These are phyloP conservation scores for Mamestra brassicae DNA, from an alignment of 2,888 invertebrate species.

Conservation along the genomic window DNA sequence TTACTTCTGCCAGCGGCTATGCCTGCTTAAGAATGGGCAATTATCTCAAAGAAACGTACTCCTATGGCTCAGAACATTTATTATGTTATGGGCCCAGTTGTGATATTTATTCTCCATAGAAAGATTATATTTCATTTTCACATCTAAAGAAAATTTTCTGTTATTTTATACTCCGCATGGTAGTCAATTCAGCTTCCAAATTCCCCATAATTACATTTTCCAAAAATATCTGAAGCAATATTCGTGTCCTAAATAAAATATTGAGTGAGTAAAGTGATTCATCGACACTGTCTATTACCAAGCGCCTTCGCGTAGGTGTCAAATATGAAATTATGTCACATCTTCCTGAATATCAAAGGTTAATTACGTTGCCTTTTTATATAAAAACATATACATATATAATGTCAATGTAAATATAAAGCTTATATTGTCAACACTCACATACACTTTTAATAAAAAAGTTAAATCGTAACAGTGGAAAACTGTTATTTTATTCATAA, in stretches of 20 bases:
- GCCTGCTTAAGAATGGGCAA: no score
- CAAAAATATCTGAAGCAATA: conserved; percentile 10
- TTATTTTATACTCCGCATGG: neutral
- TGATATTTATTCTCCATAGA: no score
- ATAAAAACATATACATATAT: no score
- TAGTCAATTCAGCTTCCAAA: neutral
- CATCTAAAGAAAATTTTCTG: neutral
- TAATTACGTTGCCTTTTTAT: neutral
- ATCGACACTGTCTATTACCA: conserved; percentile 11
- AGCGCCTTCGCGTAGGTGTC: conserved; percentile 8
- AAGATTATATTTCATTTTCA: no score
- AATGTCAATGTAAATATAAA: no score
- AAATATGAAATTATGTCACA: conserved; percentile 16
- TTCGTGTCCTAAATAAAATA: conserved; percentile 11
- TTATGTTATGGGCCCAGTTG: no score
- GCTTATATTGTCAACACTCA: no score
- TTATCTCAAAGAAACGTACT: no score
- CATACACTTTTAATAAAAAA: neutral
- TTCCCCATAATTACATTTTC: neutral
- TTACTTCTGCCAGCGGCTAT: neutral
- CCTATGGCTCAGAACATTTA: no score
- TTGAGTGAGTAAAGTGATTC: conserved; percentile 3
- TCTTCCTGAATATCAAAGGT: conserved; percentile 2
- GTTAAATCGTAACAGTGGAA: neutral
- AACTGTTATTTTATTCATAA: conserved; percentile 9